A percentile compares a stretch with the other conserved stretches of the same genome.
phyloP scores from a whole-genome alignment of 2,797 vertebrate genomes.

The Syngnathus rostellatus region DNA sequence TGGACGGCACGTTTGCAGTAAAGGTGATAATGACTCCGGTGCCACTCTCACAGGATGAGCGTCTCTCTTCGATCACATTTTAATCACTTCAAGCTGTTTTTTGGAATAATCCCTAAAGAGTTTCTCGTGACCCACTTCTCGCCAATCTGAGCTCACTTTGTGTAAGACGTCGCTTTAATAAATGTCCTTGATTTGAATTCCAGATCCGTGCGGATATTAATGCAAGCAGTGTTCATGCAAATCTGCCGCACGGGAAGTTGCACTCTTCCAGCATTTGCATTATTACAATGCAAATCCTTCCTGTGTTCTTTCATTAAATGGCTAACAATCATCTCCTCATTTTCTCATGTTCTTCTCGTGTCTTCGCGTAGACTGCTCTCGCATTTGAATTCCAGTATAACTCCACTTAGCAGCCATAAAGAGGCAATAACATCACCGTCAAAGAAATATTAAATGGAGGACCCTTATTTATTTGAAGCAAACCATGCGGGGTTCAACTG shows the following conservation, averaged over 20 bases:
- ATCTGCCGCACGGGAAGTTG: background rate
- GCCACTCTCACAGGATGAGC: constrained; percentile 60
- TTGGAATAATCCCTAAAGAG: constrained; percentile 41
- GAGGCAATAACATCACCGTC: background rate
- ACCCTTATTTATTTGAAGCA: too few species aligned
- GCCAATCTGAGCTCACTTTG: constrained; percentile 20
- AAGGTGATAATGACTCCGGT: constrained; percentile 73
- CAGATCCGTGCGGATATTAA: background rate
- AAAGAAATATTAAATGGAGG: background rate
- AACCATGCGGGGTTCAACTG: too few species aligned
- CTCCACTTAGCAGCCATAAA: background rate
- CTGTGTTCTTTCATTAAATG: background rate
- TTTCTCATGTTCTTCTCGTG: background rate
- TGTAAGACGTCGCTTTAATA: constrained; percentile 2
- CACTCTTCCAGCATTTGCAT: background rate
- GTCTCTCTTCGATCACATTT: constrained; percentile 50
- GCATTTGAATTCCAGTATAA: background rate
- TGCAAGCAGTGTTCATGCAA: constrained; percentile 2
- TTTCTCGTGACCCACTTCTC: constrained; percentile 26
- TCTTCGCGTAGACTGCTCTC: too few species aligned
- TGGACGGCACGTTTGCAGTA: constrained; percentile 51
- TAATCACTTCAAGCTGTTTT: constrained; percentile 50
- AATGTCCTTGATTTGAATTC: constrained; percentile 5
- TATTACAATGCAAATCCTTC: background rate
- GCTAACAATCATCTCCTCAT: background rate